Percentiles rank a stretch among this genome's conserved stretches.
These are phyloP conservation scores for Myotis brandtii DNA, from an alignment of 2,113 vertebrate genomes.

Conservation along the genomic window DNA sequence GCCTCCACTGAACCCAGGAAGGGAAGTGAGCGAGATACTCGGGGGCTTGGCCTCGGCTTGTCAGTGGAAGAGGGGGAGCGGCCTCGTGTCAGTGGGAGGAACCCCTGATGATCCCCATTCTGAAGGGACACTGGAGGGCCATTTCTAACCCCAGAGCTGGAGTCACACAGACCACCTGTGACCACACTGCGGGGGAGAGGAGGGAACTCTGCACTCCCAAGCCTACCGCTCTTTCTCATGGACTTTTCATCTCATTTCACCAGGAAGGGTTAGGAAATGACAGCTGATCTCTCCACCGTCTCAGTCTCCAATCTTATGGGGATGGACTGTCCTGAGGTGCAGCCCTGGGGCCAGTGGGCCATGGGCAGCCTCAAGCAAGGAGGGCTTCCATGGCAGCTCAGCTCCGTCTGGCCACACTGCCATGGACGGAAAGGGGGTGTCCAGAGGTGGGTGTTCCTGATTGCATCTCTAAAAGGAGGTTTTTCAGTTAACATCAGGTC, in stretches of 20 bases:
- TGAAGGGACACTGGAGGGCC: neutral
- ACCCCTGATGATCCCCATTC: too few species aligned
- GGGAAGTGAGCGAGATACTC: neutral
- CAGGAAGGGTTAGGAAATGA: neutral
- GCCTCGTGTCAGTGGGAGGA: neutral
- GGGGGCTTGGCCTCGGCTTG: neutral
- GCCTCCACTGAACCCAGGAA: conserved; percentile 29
- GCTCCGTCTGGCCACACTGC: neutral
- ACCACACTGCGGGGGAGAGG: too few species aligned
- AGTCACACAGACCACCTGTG: neutral
- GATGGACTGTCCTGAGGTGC: neutral
- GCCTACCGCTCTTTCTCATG: neutral
- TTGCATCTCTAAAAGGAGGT: neutral
- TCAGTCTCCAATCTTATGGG: neutral
- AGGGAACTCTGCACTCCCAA: rapidly evolving
- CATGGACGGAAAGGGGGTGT: neutral
- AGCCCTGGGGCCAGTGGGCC: neutral
- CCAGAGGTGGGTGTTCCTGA: neutral
- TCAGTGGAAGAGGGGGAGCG: neutral
- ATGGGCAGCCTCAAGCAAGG: neutral
- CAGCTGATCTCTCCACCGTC: neutral
- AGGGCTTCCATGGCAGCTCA: neutral
- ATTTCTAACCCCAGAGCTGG: neutral
- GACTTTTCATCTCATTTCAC: neutral
- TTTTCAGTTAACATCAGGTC: neutral